These are phyloP conservation scores for Columbina picui DNA, from an alignment of 2,113 vertebrate genomes.

Conservation along the genomic window DNA sequence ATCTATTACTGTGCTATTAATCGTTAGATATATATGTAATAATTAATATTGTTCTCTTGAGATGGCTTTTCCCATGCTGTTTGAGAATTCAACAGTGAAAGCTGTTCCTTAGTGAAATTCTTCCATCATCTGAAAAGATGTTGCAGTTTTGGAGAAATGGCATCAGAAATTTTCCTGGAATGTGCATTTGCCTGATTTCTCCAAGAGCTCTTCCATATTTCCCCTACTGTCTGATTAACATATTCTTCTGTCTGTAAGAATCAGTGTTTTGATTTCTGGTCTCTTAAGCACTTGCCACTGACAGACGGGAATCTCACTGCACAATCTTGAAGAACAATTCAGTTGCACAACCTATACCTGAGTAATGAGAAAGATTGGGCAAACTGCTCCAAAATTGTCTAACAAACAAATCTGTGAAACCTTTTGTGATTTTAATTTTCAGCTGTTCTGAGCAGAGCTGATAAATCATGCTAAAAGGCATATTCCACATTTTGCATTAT, in stretches of 20 bases:
- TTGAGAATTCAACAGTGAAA: neutral
- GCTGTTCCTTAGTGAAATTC: neutral
- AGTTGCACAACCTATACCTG: neutral
- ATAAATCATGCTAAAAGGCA: constrained; percentile 17
- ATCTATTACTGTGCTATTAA: neutral
- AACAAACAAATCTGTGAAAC: neutral
- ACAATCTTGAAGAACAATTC: neutral
- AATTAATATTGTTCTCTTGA: neutral
- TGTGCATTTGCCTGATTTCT: neutral
- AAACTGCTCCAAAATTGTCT: neutral
- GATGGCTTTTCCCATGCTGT: neutral
- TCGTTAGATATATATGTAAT: neutral
- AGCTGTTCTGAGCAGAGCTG: neutral
- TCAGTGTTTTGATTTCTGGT: neutral
- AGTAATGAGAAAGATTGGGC: neutral
- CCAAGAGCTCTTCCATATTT: neutral
- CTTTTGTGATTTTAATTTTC: constrained; percentile 16
- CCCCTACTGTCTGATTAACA: neutral
- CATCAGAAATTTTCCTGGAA: neutral
- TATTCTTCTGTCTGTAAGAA: neutral
- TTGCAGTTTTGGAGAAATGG: neutral
- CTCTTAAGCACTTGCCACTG: neutral
- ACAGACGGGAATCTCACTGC: neutral
- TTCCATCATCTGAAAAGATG: neutral
- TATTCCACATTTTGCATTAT: neutral